Evolutionary conservation across 2,888 invertebrate species (phyloP).

Genomic region (Megamerina dolium): DNA sequence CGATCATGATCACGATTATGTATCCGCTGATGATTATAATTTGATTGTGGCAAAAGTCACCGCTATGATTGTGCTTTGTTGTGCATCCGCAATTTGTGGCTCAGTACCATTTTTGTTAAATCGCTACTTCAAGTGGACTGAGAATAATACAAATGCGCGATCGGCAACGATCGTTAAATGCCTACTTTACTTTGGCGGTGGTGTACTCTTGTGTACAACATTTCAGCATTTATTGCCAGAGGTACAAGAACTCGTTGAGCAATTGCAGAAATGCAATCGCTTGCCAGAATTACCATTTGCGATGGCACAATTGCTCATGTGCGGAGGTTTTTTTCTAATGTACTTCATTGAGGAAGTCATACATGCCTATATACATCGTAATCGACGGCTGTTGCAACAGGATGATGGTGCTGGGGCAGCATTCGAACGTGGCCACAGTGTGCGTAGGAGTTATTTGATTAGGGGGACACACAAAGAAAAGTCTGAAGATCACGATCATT

Average conservation of each 20-base stretch:
- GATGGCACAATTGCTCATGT: conserved; percentile 66
- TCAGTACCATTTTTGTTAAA: conserved; percentile 66
- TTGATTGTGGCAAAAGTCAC: conserved; percentile 68
- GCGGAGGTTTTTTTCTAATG: conserved; percentile 70
- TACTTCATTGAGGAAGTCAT: conserved; percentile 75
- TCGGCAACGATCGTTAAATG: conserved; percentile 53
- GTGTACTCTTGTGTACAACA: conserved; percentile 73
- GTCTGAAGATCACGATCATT: background rate
- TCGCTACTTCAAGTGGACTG: conserved; percentile 59
- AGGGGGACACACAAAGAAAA: conserved; percentile 7
- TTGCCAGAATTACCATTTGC: conserved; percentile 57
- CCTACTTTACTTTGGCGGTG: conserved; percentile 76
- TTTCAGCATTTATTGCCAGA: conserved; percentile 78
- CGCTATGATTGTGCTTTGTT: conserved; percentile 71
- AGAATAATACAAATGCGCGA: conserved; percentile 36
- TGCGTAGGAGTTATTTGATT: conserved; percentile 37
- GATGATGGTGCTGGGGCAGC: conserved; percentile 37
- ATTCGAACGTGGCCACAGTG: conserved; percentile 41
- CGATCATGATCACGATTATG: conserved; percentile 16
- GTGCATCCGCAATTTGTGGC: conserved; percentile 70
- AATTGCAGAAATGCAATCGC: conserved; percentile 50
- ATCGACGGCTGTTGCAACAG: conserved; percentile 37
- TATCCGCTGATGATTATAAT: conserved; percentile 44
- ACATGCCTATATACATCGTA: conserved; percentile 60
- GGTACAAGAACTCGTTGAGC: conserved; percentile 63